Evolutionary conservation across 2,888 invertebrate genomes (phyloP).

Genomic region (Cerastoderma edule): DNA sequence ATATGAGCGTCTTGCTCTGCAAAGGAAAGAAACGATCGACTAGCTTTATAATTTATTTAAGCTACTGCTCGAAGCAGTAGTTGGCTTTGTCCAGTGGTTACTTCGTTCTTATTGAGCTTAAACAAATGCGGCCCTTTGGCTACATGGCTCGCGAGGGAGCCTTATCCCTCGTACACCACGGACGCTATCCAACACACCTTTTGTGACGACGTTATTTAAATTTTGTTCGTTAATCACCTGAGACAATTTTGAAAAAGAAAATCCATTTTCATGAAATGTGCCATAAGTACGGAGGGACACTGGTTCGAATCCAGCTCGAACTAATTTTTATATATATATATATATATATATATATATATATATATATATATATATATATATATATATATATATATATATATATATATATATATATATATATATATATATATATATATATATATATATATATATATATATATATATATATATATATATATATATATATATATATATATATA

Average conservation of each 20-base stretch:
- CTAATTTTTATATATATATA: no score
- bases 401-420: no score
- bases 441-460: no score
- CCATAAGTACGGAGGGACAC: not conserved
- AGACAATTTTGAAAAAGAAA: not conserved
- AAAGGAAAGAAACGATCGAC: not conserved
- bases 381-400: no score
- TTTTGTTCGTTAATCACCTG: not conserved
- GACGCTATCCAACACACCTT: slow-evolving; percentile 8
- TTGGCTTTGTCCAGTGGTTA: slow-evolving; percentile 16
- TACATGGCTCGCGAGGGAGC: not conserved
- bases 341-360: no score
- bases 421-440: no score
- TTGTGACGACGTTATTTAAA: not conserved
- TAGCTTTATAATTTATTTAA: not conserved
- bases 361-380: no score
- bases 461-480: no score
- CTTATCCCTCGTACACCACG: slow-evolving; percentile 1
- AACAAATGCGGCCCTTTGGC: not conserved
- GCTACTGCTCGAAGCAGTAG: not conserved
- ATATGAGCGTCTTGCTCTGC: not conserved
- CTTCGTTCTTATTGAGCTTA: not conserved
- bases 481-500: no score
- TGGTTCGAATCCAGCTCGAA: no score
- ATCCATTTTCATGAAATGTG: not conserved